phyloP scores from a whole-genome alignment of 2,888 invertebrate genomes.

The Ecliptopera silaceata region DNA sequence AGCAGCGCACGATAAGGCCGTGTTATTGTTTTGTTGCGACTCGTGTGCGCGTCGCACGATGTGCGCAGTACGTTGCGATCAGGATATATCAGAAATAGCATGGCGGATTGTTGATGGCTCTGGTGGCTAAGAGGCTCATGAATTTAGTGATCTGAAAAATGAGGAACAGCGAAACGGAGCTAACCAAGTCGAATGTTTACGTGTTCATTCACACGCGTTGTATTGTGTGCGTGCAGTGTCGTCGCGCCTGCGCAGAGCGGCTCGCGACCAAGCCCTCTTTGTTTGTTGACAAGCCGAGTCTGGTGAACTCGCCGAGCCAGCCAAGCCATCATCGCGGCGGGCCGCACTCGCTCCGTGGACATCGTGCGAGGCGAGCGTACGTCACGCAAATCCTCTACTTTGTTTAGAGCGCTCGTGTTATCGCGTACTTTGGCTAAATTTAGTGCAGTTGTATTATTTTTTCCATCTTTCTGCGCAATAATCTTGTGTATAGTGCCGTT shows the following conservation, averaged over 20 bases:
- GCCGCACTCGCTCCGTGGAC: conserved; percentile 53
- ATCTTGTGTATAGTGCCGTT: conserved; percentile 63
- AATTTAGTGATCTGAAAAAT: conserved; percentile 24
- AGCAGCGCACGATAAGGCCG: conserved; percentile 30
- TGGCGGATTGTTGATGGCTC: conserved; percentile 1
- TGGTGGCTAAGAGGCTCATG: conserved; percentile 4
- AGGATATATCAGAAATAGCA: conserved; percentile 1
- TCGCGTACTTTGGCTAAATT: conserved; percentile 66
- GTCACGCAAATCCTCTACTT: conserved; percentile 41
- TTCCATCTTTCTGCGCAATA: conserved; percentile 58
- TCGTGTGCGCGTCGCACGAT: conserved; percentile 13
- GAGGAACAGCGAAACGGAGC: conserved; percentile 24
- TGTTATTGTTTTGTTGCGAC: conserved; percentile 39
- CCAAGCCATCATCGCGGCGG: conserved; percentile 39
- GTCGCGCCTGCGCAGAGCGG: conserved; percentile 67
- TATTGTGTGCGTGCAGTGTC: conserved; percentile 62
- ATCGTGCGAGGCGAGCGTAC: conserved; percentile 57
- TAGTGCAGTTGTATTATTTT: conserved; percentile 62
- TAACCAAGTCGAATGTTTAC: conserved; percentile 62
- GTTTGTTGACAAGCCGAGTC: conserved; percentile 78
- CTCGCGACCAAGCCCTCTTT: conserved; percentile 71
- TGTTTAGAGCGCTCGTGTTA: conserved; percentile 58
- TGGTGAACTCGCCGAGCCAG: conserved; percentile 55
- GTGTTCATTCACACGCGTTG: conserved; percentile 72
- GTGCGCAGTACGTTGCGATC: conserved; percentile 15